phyloP scores from a whole-genome alignment of 1,140 invertebrate species.

The Hyles vespertilio region DNA sequence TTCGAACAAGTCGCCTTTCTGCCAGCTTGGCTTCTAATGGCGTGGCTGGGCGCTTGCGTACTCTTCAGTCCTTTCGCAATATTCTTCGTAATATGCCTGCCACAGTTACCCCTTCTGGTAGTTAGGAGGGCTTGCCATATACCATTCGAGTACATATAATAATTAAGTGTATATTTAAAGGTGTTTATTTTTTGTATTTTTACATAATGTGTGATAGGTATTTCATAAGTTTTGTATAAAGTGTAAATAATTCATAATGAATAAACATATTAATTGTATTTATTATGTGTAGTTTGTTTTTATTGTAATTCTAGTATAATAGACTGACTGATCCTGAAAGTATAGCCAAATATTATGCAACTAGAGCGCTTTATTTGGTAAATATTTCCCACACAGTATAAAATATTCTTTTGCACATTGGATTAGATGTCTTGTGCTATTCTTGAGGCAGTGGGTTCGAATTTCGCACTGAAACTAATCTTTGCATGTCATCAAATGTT shows the following conservation, averaged over 20 bases:
- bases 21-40: constrained; percentile 68
- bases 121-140: constrained; percentile 73
- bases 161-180: too few relatives aligned
- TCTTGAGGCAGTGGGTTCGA: too few relatives aligned
- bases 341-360: too few relatives aligned
- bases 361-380: too few relatives aligned
- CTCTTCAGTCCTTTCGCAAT: constrained; percentile 73
- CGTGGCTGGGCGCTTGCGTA: constrained; percentile 69
- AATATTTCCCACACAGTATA: too few relatives aligned
- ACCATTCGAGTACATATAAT: constrained; percentile 72
- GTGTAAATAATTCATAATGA: constrained; percentile 31
- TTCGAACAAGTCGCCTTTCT: constrained; percentile 61
- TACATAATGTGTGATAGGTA: constrained; percentile 4
- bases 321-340: not conserved
- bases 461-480: too few relatives aligned
- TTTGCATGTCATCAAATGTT: too few relatives aligned
- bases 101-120: constrained; percentile 71
- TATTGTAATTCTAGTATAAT: not conserved
- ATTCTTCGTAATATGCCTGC: constrained; percentile 71
- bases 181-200: constrained; percentile 3
- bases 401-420: too few relatives aligned
- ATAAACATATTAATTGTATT: constrained; percentile 10
- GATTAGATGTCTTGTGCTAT: too few relatives aligned
- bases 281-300: constrained; percentile 2
- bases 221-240: constrained; percentile 27